Evolutionary conservation across 1,140 invertebrate genomes (phyloP).

Genomic region (Ceratina calcarata): DNA sequence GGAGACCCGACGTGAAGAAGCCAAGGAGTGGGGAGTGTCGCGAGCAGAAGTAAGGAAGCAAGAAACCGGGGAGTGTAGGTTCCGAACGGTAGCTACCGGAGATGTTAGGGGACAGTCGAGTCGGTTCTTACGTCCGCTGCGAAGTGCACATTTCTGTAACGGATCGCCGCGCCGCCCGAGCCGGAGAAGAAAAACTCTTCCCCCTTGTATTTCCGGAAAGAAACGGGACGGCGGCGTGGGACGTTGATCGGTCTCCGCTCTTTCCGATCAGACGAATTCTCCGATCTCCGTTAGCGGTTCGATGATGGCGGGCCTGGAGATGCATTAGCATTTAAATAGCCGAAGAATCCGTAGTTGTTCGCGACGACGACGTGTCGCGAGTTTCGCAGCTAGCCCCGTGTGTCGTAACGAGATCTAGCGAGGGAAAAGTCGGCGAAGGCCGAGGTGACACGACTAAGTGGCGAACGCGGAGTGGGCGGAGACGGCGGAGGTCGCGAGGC

Average conservation of each 20-base stretch:
- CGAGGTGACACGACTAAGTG: background rate
- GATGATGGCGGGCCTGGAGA: background rate
- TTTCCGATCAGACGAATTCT: background rate
- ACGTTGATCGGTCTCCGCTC: background rate
- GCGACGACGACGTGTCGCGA: conserved; percentile 21
- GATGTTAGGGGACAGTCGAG: conserved; percentile 12
- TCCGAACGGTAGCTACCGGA: background rate
- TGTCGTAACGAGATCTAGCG: background rate
- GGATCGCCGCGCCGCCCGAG: conserved; percentile 10
- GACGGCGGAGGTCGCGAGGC: conserved; percentile 21
- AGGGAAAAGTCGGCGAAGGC: too few relatives aligned
- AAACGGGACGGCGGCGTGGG: background rate
- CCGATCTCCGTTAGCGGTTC: conserved; percentile 1
- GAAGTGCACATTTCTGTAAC: conserved; percentile 53
- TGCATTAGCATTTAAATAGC: conserved; percentile 46
- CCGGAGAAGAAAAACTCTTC: conserved; percentile 14
- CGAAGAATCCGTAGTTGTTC: background rate
- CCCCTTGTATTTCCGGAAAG: background rate
- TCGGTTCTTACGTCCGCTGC: conserved; percentile 50
- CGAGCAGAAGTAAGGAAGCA: conserved; percentile 47
- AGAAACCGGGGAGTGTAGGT: conserved; percentile 26
- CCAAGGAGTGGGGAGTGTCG: conserved; percentile 49
- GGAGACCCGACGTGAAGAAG: conserved; percentile 43
- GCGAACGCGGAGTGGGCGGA: background rate
- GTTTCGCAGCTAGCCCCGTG: background rate